Base-by-base conservation (phyloP, 2,797 vertebrate genomes). In the Carapus acus region DNA sequence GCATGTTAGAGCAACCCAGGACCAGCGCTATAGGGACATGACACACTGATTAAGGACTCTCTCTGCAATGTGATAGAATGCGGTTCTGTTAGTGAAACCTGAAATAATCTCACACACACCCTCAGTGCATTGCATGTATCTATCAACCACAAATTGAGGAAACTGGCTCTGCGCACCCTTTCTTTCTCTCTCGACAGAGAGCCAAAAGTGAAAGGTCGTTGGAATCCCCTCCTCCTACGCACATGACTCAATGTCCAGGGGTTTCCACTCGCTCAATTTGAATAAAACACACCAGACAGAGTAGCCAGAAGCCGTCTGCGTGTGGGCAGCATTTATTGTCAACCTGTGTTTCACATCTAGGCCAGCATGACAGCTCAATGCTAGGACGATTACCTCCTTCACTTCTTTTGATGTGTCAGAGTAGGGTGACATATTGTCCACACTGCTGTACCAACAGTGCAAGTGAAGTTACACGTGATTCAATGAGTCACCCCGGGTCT, bases 161-260 rank as follows among this genome's bases (percentile, higher is more conserved):
- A 85, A 60, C 45, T 70, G 44, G 54, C 54, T 62, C 17, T 43
- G 57, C 27, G 15, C 48, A 24, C 47, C n/a, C 36, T 54, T 63
- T 62, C 59, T 40, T 68, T 77, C 63, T 78, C 68, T 70, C 49
- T 31, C 2, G 17, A 4, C 27, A 43, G 54, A 0, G n/a, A 77
- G 55, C 50, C 52, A 73, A 71, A 81, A 78, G 62, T 62, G 73
- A 83, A 78, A 80, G 67, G 75, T 78, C 38, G 61, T 61, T 43
- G 87, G 89, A 90, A 89, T 89, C 86, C 89, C 88, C 89, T 19
- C 67, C 75, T 55, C 86, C 86, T 66, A 85, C 86, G 55, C 79
- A 55, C 47, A 60, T 88, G 87, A 89, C 76, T 86, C 85, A 86
- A 43, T 81, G 78, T 84, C 79, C 83, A 89, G 88, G 89, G 85